Evolutionary conservation across 2,888 invertebrate genomes (phyloP), one percentile per base, ranked within the genome.

Genomic region (Pecten maximus): DNA sequence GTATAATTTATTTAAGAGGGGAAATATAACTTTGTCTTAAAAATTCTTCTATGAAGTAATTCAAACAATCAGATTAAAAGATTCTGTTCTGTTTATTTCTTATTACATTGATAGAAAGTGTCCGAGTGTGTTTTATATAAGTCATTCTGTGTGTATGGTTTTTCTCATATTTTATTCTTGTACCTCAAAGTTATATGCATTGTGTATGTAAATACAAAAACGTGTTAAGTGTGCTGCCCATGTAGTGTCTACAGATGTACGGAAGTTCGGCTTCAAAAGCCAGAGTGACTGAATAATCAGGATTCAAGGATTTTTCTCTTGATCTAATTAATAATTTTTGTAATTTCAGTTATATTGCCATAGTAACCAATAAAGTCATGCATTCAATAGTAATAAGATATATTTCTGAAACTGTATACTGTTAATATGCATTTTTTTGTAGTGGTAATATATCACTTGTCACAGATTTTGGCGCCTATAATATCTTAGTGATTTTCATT

Each of bases 231-330:
- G 74, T 74, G 35, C 35, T 74, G 3, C 74, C 28, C 0, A 6
- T 74, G 74, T 74, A 74, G 10, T 74, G 74, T 74, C 74, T 35
- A 35, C 0, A 8, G 35, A 28, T 74, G 28, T 35, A 44, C 6
- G 74, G 35, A 28, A 35, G 74, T 74, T 54, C 35, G 35, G 74
- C 74, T 74, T 74, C 74, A 74, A 74, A 74, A 74, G 74, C 74
- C 74, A 74, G 28, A 12, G 74, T 74, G 74, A 3, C 10, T 74
- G 74, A 28, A 15, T 35, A 28, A 28, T 74, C 74, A 35, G 15
- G 16, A 2, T 35, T 8, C 74, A 74, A 74, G 74, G 74, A 35
- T 74, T 74, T 74, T 74, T 2, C 10, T 74, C 35, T 74, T 28
- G 28, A 16, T 4, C 35, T 54, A 23, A 6, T 54, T 54, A 6